Percentiles rank a stretch among this genome's conserved stretches.
phyloP scores from a whole-genome alignment of 2,888 invertebrate species.

The Anthophora plumipes region DNA sequence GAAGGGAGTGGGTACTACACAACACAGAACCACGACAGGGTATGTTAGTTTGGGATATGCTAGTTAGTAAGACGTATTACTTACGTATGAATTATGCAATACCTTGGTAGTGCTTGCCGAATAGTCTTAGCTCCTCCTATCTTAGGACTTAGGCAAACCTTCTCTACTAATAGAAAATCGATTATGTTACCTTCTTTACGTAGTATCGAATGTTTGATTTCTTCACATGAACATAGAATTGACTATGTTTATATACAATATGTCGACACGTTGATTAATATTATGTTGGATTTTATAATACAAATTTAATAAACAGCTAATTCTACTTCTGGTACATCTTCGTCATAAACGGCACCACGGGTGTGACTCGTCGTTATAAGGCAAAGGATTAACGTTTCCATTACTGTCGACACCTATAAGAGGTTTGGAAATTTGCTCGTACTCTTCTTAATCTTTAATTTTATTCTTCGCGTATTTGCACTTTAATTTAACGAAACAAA shows the following conservation, averaged over 20 bases:
- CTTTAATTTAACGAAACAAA: too few species aligned
- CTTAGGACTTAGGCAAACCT: constrained; percentile 70
- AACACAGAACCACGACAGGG: constrained; percentile 63
- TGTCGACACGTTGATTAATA: constrained; percentile 21
- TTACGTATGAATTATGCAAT: constrained; percentile 82
- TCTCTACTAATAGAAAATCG: constrained; percentile 58
- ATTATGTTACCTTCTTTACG: constrained; percentile 68
- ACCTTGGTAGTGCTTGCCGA: constrained; percentile 75
- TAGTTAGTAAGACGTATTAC: constrained; percentile 82
- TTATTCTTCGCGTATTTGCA: too few species aligned
- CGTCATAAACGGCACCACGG: too few species aligned
- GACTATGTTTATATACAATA: constrained; percentile 32
- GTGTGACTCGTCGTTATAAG: too few species aligned
- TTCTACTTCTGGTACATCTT: too few species aligned
- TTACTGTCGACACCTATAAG: too few species aligned
- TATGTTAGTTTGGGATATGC: constrained; percentile 67
- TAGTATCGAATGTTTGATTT: constrained; percentile 65
- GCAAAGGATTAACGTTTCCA: too few species aligned
- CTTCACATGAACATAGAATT: constrained; percentile 65
- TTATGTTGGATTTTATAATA: constrained; percentile 2
- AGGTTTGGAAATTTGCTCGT: too few species aligned
- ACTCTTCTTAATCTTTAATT: too few species aligned
- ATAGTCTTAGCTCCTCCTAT: constrained; percentile 70
- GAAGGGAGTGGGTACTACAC: constrained; percentile 40
- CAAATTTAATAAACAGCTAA: neutral